Evolutionary conservation across 1,140 invertebrate genomes (phyloP).

Genomic region (Varroa destructor): DNA sequence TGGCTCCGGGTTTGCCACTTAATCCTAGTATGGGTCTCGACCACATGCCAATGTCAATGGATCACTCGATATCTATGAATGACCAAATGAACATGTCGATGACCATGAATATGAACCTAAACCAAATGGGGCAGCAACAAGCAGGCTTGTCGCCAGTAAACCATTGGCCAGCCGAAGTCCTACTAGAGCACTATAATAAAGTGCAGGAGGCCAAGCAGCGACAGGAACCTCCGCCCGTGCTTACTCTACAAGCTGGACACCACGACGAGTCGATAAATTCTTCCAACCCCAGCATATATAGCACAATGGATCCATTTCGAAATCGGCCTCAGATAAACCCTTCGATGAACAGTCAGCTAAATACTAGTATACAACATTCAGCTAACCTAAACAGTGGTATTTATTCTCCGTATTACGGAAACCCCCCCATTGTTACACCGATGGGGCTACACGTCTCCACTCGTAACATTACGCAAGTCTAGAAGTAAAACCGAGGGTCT

Average conservation of each 20-base stretch:
- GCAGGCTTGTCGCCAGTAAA: slow-evolving; percentile 31
- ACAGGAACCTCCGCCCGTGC: slow-evolving; percentile 52
- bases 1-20: no score
- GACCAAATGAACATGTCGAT: no score
- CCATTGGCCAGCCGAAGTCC: slow-evolving; percentile 34
- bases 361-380: not conserved
- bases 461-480: slow-evolving; percentile 23
- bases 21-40: no score
- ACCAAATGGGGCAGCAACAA: slow-evolving; percentile 2
- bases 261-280: slow-evolving; percentile 17
- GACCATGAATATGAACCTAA: not conserved
- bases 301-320: slow-evolving; percentile 20
- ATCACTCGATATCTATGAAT: no score
- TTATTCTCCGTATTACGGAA: slow-evolving; percentile 13
- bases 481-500: no score
- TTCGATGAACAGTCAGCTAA: no score
- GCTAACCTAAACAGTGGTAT: not conserved
- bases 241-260: slow-evolving; percentile 6
- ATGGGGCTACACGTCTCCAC: slow-evolving; percentile 5
- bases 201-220: slow-evolving; percentile 33
- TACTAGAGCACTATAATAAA: slow-evolving; percentile 34
- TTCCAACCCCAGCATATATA: slow-evolving; percentile 16
- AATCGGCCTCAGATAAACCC: no score
- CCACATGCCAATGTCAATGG: no score
- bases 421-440: slow-evolving; percentile 4